These are phyloP conservation scores for Pilophorus perplexus DNA, from an alignment of 2,888 invertebrate species.

Conservation along the genomic window DNA sequence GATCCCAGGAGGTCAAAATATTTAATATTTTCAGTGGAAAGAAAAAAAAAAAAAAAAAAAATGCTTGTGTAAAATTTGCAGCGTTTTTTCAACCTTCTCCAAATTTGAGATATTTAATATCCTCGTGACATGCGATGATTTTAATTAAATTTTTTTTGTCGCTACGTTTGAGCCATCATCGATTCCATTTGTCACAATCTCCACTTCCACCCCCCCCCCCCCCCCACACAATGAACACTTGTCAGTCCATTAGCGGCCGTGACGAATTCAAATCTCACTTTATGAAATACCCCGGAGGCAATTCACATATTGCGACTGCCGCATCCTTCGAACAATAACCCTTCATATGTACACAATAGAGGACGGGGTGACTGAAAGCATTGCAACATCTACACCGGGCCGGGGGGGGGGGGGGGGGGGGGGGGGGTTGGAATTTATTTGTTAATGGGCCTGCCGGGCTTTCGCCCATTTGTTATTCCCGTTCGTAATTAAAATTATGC, in stretches of 20 bases:
- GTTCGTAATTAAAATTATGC: constrained; percentile 33
- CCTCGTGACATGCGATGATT: no score
- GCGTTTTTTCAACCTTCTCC: no score
- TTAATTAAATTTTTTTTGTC: no score
- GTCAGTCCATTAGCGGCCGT: constrained; percentile 32
- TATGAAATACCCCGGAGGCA: constrained; percentile 15
- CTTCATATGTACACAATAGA: constrained; percentile 29
- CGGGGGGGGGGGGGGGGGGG: no score
- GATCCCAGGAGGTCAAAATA: no score
- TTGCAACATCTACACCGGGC: not conserved
- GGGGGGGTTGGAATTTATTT: constrained; percentile 27
- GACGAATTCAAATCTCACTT: constrained; percentile 33
- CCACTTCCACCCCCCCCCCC: not conserved
- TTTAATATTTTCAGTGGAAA: no score
- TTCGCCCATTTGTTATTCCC: constrained; percentile 14
- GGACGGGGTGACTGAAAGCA: no score
- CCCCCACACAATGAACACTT: constrained; percentile 7
- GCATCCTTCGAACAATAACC: constrained; percentile 31
- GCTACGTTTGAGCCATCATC: no score
- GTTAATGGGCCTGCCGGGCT: constrained; percentile 20
- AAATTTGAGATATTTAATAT: no score
- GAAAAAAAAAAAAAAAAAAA: no score
- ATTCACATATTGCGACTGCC: constrained; percentile 33
- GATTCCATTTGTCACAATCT: not conserved
- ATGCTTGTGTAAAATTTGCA: no score